phyloP scores from a whole-genome alignment of 2,797 vertebrate species.

The Muraenolepis orangiensis region DNA sequence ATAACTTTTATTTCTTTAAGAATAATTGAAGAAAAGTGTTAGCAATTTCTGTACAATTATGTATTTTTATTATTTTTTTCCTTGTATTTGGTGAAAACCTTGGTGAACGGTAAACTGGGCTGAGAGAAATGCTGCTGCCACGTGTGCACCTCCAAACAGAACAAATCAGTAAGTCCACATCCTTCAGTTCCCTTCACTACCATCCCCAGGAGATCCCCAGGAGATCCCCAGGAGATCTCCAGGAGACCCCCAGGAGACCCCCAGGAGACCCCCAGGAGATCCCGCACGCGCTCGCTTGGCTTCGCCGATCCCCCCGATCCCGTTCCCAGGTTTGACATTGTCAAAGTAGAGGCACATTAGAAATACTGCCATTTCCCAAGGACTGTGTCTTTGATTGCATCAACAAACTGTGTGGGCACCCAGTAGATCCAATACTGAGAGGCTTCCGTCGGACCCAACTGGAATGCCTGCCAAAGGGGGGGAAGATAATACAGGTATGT shows the following conservation, averaged over 20 bases:
- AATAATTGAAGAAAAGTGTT: slow-evolving; percentile 80
- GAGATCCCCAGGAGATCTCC: slow-evolving; percentile 23
- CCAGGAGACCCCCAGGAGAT: slow-evolving; percentile 16
- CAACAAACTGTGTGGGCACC: slow-evolving; percentile 98
- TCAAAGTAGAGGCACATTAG: slow-evolving; percentile 97
- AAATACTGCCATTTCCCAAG: slow-evolving; percentile 99
- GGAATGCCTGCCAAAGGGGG: slow-evolving; percentile 84
- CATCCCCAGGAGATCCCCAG: slow-evolving; percentile 22
- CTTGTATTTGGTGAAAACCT: slow-evolving; percentile 74
- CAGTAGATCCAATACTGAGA: slow-evolving; percentile 99
- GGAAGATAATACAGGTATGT: not conserved
- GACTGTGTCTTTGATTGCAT: slow-evolving; percentile 99
- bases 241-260: too few species aligned
- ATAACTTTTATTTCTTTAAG: slow-evolving; percentile 85
- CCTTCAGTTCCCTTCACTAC: slow-evolving; percentile 66
- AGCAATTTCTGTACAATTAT: slow-evolving; percentile 83
- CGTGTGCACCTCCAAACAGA: slow-evolving; percentile 74
- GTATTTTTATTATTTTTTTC: slow-evolving; percentile 65
- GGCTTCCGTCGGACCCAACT: slow-evolving; percentile 98
- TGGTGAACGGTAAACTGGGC: slow-evolving; percentile 70
- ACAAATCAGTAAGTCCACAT: slow-evolving; percentile 68
- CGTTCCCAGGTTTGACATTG: slow-evolving; percentile 87
- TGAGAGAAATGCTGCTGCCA: slow-evolving; percentile 75
- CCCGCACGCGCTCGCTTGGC: slow-evolving; percentile 37
- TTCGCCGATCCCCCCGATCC: slow-evolving; percentile 66